Conservation (phyloP, 2,113 vertebrate genomes). For the Candoia aspera region DNA sequence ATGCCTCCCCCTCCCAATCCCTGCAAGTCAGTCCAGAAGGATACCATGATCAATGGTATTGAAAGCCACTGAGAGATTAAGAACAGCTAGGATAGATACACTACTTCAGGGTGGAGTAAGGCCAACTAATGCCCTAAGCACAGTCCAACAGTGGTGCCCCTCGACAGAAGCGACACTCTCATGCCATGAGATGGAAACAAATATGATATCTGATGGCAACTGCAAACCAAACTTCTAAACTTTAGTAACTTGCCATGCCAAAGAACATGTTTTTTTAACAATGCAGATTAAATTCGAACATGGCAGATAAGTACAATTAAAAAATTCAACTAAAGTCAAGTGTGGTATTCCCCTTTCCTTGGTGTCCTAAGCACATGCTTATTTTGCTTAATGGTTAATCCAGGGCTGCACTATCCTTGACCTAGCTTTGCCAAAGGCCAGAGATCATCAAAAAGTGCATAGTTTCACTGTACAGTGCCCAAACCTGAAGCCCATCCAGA, state of each 20-base stretch:
- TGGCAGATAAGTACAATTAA: background rate
- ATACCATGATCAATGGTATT: background rate
- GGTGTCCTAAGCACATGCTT: background rate
- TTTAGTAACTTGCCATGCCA: background rate
- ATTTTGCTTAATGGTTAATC: background rate
- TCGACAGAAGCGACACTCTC: background rate
- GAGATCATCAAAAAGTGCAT: background rate
- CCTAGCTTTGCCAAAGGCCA: background rate
- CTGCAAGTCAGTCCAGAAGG: background rate
- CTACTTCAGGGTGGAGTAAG: background rate
- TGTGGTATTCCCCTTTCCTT: background rate
- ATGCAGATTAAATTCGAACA: background rate
- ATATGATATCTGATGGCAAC: background rate
- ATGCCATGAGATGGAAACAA: background rate
- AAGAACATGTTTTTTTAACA: background rate
- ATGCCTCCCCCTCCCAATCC: background rate
- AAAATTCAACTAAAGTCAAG: background rate
- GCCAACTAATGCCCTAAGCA: background rate
- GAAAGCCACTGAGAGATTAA: background rate
- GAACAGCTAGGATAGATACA: background rate
- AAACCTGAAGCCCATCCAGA: background rate
- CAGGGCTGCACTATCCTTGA: background rate
- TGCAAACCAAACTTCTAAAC: background rate
- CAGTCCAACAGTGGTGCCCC: background rate
- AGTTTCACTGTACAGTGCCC: background rate